These are phyloP conservation scores for Raja brachyura DNA, from an alignment of 2,113 vertebrate species.

Conservation along the genomic window DNA sequence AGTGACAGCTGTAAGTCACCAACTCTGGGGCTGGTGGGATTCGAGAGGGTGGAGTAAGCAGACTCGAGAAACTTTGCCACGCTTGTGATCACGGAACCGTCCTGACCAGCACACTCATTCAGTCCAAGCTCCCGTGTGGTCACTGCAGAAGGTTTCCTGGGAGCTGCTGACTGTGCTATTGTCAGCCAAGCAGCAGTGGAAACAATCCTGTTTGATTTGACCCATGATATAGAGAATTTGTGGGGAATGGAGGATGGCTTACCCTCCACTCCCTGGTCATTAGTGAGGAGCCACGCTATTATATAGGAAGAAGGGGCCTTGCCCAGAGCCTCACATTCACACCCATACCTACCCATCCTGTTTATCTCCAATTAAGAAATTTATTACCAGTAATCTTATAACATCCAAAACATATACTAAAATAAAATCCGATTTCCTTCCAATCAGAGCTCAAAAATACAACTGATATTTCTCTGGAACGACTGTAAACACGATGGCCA, in stretches of 20 bases:
- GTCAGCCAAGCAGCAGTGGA: not conserved
- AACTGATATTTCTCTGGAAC: conserved; percentile 27
- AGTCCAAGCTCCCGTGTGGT: not conserved
- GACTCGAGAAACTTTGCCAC: not conserved
- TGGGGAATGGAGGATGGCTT: not conserved
- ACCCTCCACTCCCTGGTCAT: not conserved
- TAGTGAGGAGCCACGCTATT: not conserved
- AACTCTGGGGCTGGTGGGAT: not conserved
- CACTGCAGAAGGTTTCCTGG: not conserved
- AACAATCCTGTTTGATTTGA: not conserved
- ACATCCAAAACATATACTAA: conserved; percentile 34
- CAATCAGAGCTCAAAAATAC: conserved; percentile 28
- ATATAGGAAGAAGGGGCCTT: not conserved
- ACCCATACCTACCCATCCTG: not conserved
- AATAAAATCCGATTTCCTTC: conserved; percentile 27
- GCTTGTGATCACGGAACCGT: not conserved
- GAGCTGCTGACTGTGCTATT: not conserved
- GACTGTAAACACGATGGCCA: conserved; percentile 14
- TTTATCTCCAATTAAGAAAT: conserved; percentile 9
- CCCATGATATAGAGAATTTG: not conserved
- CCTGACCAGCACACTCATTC: not conserved
- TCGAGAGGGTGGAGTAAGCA: not conserved
- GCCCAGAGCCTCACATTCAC: not conserved
- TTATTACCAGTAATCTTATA: conserved; percentile 24
- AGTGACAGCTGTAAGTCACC: not conserved